Percentiles rank a stretch among this genome's conserved stretches.
phyloP scores from a whole-genome alignment of 64 coral and sea anemone genomes.

The Dendrophyllia cribrosa region DNA sequence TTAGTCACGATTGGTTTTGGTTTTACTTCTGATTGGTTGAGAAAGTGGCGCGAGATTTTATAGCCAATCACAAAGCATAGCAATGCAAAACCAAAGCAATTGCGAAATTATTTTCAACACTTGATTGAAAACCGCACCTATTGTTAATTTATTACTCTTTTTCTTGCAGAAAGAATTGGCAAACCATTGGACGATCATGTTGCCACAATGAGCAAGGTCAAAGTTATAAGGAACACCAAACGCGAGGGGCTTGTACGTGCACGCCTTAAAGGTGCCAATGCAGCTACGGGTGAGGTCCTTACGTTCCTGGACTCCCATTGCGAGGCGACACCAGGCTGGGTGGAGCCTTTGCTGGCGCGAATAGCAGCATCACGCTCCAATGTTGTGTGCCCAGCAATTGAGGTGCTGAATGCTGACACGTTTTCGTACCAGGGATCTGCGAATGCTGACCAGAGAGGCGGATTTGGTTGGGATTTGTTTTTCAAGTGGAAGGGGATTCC shows the following conservation, averaged over 20 bases:
- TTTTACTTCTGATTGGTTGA: no score
- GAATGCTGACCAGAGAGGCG: constrained; percentile 97
- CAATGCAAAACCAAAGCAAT: no score
- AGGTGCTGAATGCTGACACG: constrained; percentile 97
- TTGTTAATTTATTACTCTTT: not conserved
- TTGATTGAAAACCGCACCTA: no score
- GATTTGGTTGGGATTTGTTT: constrained; percentile 99
- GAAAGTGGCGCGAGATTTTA: no score
- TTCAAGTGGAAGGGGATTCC: constrained; percentile 99
- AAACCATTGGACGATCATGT: constrained; percentile 89
- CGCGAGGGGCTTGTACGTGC: constrained; percentile 94
- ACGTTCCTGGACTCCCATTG: constrained; percentile 98
- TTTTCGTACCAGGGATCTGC: constrained; percentile 98
- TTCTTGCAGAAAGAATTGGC: constrained; percentile 74
- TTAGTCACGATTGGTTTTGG: no score
- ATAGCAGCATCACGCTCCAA: constrained; percentile 84
- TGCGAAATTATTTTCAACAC: no score
- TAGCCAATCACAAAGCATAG: no score
- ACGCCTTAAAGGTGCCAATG: constrained; percentile 83
- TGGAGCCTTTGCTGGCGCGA: constrained; percentile 85
- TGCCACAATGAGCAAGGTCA: constrained; percentile 83
- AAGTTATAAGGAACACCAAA: constrained; percentile 87
- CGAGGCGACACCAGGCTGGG: constrained; percentile 98
- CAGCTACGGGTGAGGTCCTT: constrained; percentile 89
- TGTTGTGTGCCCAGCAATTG: constrained; percentile 99